phyloP scores from a whole-genome alignment of 2,888 invertebrate species.

The Crioceris asparagi region DNA sequence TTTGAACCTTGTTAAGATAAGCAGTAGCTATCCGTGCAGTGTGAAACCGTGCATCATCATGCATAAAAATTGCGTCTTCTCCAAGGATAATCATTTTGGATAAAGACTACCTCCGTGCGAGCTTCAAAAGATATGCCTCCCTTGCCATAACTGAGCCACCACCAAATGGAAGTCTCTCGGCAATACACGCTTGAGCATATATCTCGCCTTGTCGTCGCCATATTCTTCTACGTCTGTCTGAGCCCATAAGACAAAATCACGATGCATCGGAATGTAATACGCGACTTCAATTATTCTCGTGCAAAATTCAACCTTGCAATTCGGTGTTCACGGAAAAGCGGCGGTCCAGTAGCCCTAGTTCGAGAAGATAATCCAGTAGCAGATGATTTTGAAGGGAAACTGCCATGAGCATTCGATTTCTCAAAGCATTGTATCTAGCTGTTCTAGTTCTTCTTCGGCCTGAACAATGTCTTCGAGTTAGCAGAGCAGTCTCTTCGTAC shows the following conservation, averaged over 20 bases:
- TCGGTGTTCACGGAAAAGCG: conserved; percentile 7
- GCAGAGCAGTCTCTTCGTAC: no score
- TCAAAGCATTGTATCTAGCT: no score
- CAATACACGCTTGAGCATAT: conserved; percentile 8
- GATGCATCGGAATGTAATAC: conserved; percentile 10
- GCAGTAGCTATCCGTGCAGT: background rate
- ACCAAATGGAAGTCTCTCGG: conserved; percentile 7
- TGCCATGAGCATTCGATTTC: no score
- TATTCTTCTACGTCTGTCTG: conserved; percentile 5
- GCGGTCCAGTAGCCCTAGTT: conserved; percentile 6
- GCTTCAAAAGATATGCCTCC: conserved; percentile 3
- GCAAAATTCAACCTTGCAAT: conserved; percentile 7
- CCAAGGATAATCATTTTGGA: no score
- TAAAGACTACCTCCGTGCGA: no score
- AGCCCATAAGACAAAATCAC: conserved; percentile 9
- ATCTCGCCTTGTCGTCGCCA: conserved; percentile 4
- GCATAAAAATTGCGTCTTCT: no score
- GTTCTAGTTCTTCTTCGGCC: no score
- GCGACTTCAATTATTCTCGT: conserved; percentile 7
- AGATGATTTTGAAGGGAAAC: no score
- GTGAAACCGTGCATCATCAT: conserved; percentile 3
- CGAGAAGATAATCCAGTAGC: conserved; percentile 7
- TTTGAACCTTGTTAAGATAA: conserved; percentile 4
- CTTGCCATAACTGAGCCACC: conserved; percentile 4
- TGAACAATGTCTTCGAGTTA: no score